These are phyloP conservation scores for Callyntrura guangdongensis DNA, from an alignment of 2,888 invertebrate genomes.

Conservation along the genomic window DNA sequence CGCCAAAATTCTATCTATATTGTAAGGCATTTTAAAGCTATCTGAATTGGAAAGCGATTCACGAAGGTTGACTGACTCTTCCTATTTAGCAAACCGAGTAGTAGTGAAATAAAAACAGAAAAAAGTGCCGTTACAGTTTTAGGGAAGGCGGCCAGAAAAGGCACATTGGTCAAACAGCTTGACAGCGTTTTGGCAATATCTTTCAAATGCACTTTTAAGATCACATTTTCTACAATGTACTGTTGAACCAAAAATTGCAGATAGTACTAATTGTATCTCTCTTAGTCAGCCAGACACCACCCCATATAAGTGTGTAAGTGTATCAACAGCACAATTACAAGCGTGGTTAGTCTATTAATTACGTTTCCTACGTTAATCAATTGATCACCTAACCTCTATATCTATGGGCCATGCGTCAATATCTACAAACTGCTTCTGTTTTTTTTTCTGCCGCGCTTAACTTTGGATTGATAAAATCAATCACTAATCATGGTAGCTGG, in stretches of 20 bases:
- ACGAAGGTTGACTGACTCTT: slow-evolving; percentile 26
- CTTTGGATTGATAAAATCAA: no score
- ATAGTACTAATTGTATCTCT: no score
- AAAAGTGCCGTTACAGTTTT: slow-evolving; percentile 15
- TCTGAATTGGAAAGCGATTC: neutral
- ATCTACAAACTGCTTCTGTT: no score
- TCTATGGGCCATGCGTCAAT: no score
- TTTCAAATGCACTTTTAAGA: neutral
- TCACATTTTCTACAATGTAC: neutral
- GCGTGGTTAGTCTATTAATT: no score
- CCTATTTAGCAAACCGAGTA: neutral
- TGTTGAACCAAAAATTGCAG: neutral
- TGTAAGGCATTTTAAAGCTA: neutral
- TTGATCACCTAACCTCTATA: no score
- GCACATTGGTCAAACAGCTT: slow-evolving; percentile 39
- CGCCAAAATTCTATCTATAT: neutral
- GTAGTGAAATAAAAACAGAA: neutral
- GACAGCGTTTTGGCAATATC: slow-evolving; percentile 53
- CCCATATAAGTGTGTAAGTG: no score
- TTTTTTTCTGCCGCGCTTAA: no score
- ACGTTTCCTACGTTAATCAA: no score
- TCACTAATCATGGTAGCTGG: no score
- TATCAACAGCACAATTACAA: no score
- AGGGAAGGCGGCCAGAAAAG: slow-evolving; percentile 48
- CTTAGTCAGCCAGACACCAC: no score